Evolutionary conservation across 2,113 vertebrate species (phyloP).

Genomic region (Ceyx margarethae): DNA sequence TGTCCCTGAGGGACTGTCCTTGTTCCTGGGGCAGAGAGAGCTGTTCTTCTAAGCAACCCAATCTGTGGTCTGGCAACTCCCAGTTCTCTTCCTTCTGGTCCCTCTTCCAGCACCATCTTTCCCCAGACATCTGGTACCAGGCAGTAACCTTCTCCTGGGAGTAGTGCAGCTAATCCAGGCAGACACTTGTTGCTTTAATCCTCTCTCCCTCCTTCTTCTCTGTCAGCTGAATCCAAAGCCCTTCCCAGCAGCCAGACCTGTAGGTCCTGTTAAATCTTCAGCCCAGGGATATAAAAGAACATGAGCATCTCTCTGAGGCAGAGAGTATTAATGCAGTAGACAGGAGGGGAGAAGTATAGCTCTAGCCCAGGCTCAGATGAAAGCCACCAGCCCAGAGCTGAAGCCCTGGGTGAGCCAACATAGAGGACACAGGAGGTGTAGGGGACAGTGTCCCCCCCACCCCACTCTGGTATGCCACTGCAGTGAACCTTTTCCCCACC

Average conservation of each 20-base stretch:
- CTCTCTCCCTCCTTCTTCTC: background rate
- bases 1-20: background rate
- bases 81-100: fast-evolving
- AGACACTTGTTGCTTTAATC: background rate
- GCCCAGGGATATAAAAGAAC: slow-evolving; percentile 9
- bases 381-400: background rate
- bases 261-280: background rate
- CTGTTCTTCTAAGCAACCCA: background rate
- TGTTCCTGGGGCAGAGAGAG: background rate
- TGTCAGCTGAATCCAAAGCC: background rate
- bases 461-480: fast-evolving
- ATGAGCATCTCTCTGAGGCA: slow-evolving; percentile 58
- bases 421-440: background rate
- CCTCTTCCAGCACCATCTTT: background rate
- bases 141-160: background rate
- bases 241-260: background rate
- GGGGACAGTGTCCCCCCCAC: fast-evolving
- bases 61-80: background rate
- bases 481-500: background rate
- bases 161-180: background rate
- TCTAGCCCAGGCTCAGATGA: background rate
- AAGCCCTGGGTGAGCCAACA: background rate
- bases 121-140: fast-evolving
- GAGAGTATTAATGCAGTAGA: slow-evolving; percentile 36
- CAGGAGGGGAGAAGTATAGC: background rate